Evolutionary conservation across 2,888 invertebrate genomes (phyloP).

Genomic region (Rhynchonema sp.): DNA sequence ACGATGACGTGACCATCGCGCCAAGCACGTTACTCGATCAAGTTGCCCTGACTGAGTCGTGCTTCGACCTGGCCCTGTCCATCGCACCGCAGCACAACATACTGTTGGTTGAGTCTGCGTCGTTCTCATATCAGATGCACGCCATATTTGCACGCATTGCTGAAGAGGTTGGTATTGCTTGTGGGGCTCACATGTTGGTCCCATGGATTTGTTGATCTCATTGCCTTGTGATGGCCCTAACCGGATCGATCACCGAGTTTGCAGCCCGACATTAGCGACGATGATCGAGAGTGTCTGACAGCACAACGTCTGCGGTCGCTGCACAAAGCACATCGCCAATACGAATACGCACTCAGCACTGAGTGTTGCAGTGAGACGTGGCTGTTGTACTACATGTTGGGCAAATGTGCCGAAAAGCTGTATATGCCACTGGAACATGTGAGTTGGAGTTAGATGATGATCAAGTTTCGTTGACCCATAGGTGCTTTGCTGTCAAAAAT

Average conservation of each 20-base stretch:
- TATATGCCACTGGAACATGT: neutral
- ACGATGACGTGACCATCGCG: neutral
- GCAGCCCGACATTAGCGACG: too few relatives aligned
- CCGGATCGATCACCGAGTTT: too few relatives aligned
- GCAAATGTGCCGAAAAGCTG: conserved; percentile 73
- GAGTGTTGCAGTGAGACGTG: conserved; percentile 48
- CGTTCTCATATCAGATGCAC: conserved; percentile 68
- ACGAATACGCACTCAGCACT: neutral
- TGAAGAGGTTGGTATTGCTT: neutral
- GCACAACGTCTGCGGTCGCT: conserved; percentile 36
- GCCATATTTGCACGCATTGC: conserved; percentile 37
- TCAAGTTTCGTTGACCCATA: too few relatives aligned
- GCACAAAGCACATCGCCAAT: conserved; percentile 1
- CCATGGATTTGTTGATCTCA: too few relatives aligned
- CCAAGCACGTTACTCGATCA: conserved; percentile 7
- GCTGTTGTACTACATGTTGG: conserved; percentile 84
- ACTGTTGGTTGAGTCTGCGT: conserved; percentile 75
- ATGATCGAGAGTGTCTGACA: too few relatives aligned
- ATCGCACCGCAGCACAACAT: conserved; percentile 49
- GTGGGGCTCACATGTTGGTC: too few relatives aligned
- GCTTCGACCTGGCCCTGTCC: conserved; percentile 58
- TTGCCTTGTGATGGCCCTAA: too few relatives aligned
- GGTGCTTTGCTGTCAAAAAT: too few relatives aligned
- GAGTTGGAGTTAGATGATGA: too few relatives aligned
- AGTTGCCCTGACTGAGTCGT: conserved; percentile 45